phyloP scores from a whole-genome alignment of 2,113 vertebrate species.

The Chascanopsetta lugubris region DNA sequence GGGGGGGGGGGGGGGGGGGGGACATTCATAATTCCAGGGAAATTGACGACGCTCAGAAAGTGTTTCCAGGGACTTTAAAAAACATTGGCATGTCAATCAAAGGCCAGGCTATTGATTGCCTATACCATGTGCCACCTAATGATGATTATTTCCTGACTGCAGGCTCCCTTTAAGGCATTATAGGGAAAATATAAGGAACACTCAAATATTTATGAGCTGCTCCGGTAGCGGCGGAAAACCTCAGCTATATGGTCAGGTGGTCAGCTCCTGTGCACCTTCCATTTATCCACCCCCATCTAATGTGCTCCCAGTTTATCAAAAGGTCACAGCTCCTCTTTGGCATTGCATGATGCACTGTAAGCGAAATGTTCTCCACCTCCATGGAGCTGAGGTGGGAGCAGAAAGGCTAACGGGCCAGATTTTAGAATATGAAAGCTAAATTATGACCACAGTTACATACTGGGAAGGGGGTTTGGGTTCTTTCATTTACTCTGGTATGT shows the following conservation, averaged over 20 bases:
- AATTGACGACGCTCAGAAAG: slow-evolving; percentile 37
- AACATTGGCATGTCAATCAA: slow-evolving; percentile 63
- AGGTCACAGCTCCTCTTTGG: neutral
- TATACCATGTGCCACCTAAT: slow-evolving; percentile 45
- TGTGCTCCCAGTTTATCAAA: neutral
- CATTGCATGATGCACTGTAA: neutral
- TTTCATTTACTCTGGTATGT: no score
- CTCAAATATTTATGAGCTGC: slow-evolving; percentile 50
- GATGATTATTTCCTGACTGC: slow-evolving; percentile 74
- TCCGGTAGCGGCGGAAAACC: slow-evolving; percentile 17
- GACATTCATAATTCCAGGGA: slow-evolving; percentile 43
- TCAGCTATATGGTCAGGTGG: slow-evolving; percentile 13
- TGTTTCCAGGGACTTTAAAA: slow-evolving; percentile 55
- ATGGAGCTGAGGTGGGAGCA: neutral
- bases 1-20: slow-evolving; percentile 4
- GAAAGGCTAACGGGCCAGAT: neutral
- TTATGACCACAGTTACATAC: no score
- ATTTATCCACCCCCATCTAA: slow-evolving; percentile 6
- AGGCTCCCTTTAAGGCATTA: slow-evolving; percentile 62
- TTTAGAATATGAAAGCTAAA: neutral
- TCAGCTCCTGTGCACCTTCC: neutral
- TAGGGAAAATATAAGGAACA: slow-evolving; percentile 53
- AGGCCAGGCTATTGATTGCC: slow-evolving; percentile 60
- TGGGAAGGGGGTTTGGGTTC: no score
- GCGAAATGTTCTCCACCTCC: neutral